Evolutionary conservation across 2,888 invertebrate species (phyloP).

Genomic region (Parthenolecanium corni): DNA sequence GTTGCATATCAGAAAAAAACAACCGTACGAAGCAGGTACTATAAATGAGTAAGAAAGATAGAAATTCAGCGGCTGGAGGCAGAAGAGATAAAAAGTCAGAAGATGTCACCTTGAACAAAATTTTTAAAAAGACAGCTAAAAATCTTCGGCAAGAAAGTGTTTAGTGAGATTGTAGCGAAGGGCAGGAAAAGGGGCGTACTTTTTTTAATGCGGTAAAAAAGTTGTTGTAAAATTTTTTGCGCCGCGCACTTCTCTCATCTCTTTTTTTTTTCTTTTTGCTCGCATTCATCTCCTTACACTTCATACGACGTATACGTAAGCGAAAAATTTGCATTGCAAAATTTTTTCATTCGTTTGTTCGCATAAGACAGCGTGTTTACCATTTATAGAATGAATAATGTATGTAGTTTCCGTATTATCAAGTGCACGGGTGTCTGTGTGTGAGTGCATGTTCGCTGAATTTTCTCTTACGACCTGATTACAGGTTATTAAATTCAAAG

Average conservation of each 20-base stretch:
- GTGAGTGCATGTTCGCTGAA: constrained; percentile 2
- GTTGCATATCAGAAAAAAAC: too few species aligned
- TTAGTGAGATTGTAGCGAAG: too few species aligned
- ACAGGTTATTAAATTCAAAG: constrained; percentile 6
- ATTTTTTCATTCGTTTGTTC: constrained; percentile 27
- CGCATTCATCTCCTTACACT: neutral
- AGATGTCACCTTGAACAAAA: too few species aligned
- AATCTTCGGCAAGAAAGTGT: too few species aligned
- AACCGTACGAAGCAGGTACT: too few species aligned
- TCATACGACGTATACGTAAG: neutral
- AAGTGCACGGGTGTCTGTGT: neutral
- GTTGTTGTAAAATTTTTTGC: neutral
- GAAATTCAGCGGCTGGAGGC: too few species aligned
- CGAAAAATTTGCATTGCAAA: constrained; percentile 27
- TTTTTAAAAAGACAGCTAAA: too few species aligned
- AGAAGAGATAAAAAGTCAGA: too few species aligned
- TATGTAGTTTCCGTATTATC: constrained; percentile 15
- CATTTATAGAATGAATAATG: constrained; percentile 27
- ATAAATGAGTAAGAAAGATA: too few species aligned
- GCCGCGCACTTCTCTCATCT: neutral
- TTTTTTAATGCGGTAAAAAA: neutral
- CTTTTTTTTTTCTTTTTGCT: too few species aligned
- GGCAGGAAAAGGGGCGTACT: neutral
- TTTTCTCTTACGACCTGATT: constrained; percentile 12
- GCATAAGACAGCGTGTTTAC: constrained; percentile 24